Evolutionary conservation across 2,888 invertebrate species (phyloP).

Genomic region (Diachrysia chrysitis): DNA sequence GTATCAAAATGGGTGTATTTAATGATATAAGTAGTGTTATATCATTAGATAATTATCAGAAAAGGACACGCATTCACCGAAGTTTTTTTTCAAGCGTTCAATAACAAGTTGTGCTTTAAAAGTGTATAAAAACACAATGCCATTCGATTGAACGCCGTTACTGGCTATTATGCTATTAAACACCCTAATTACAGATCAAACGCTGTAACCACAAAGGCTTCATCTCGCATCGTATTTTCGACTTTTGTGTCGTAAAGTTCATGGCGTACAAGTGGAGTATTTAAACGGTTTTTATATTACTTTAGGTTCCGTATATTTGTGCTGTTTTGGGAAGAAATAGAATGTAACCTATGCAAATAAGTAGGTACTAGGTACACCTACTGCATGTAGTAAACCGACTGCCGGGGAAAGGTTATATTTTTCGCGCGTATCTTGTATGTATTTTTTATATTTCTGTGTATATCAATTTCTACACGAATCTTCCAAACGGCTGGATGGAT

Average conservation of each 20-base stretch:
- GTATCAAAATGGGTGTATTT: constrained; percentile 43
- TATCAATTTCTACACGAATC: no score
- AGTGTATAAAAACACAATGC: constrained; percentile 77
- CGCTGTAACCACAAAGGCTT: constrained; percentile 83
- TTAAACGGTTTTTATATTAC: constrained; percentile 79
- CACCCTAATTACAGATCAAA: constrained; percentile 87
- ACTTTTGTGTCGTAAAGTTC: constrained; percentile 83
- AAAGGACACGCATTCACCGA: constrained; percentile 68
- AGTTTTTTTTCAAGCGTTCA: constrained; percentile 70
- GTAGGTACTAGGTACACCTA: no score
- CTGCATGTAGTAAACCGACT: no score
- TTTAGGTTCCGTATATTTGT: constrained; percentile 67
- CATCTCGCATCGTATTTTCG: constrained; percentile 78
- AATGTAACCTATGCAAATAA: background rate
- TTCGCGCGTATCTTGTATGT: no score
- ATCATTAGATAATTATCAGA: constrained; percentile 66
- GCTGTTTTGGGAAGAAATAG: constrained; percentile 28
- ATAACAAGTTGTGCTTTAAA: constrained; percentile 68
- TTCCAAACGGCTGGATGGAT: no score
- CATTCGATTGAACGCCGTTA: constrained; percentile 83
- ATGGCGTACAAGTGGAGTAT: constrained; percentile 73
- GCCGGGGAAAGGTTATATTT: no score
- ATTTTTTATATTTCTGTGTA: no score
- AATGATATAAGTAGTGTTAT: constrained; percentile 53
- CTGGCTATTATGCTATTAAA: constrained; percentile 82